phyloP scores from a whole-genome alignment of 2,888 invertebrate genomes.

The Drosophila mimica region DNA sequence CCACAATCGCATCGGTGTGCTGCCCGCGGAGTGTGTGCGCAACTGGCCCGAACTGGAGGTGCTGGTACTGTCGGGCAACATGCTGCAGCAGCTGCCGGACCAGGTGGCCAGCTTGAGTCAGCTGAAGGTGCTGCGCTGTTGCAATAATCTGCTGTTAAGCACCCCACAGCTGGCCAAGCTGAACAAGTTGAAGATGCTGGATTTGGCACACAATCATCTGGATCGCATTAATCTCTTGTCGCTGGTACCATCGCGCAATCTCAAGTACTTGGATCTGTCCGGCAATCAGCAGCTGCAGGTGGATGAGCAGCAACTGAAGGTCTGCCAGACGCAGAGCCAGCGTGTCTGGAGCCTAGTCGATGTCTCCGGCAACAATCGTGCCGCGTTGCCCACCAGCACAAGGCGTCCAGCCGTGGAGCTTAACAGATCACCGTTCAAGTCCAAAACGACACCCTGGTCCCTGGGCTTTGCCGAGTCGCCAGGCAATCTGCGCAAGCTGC shows the following conservation, averaged over 20 bases:
- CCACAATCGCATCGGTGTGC: constrained; percentile 90
- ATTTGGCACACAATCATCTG: constrained; percentile 93
- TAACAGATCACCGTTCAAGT: constrained; percentile 64
- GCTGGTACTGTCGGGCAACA: constrained; percentile 92
- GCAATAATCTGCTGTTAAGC: constrained; percentile 91
- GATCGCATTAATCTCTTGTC: constrained; percentile 91
- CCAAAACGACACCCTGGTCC: constrained; percentile 90
- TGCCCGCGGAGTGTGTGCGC: constrained; percentile 90
- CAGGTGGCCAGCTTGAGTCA: constrained; percentile 90
- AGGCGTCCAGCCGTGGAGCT: constrained; percentile 57
- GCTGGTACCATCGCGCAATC: constrained; percentile 92
- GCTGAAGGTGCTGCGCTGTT: constrained; percentile 91
- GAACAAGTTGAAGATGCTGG: constrained; percentile 90
- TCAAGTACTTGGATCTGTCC: constrained; percentile 93
- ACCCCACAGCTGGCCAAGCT: constrained; percentile 92
- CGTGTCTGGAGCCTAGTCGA: constrained; percentile 93
- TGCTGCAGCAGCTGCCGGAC: constrained; percentile 90
- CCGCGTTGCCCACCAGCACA: constrained; percentile 87
- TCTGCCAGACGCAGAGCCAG: constrained; percentile 91
- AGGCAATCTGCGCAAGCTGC: constrained; percentile 89
- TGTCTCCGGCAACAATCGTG: constrained; percentile 92
- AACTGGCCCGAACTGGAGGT: constrained; percentile 93
- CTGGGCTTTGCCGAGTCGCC: constrained; percentile 94
- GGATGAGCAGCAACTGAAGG: constrained; percentile 92
- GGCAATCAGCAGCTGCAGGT: constrained; percentile 93